phyloP scores from a whole-genome alignment of 2,797 vertebrate genomes.

The Rousettus madagascariensis region DNA sequence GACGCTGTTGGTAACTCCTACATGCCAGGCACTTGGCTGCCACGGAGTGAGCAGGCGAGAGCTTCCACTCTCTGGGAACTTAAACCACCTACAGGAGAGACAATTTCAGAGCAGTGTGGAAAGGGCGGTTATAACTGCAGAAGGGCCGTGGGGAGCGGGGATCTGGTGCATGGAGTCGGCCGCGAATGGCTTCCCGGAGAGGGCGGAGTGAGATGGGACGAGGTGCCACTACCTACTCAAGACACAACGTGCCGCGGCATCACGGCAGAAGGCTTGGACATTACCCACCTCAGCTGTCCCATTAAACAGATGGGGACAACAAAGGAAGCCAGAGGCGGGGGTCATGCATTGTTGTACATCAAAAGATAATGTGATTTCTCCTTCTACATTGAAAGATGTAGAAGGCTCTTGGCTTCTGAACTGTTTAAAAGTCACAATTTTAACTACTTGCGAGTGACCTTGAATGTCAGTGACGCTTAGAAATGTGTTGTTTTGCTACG shows the following conservation, averaged over 20 bases:
- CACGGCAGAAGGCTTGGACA: not conserved
- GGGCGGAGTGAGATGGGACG: not conserved
- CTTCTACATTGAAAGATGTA: not conserved
- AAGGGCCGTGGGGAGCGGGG: fast-evolving
- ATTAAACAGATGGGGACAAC: not conserved
- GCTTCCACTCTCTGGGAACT: not conserved
- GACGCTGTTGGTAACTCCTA: not conserved
- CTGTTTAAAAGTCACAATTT: not conserved
- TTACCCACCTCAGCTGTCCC: not conserved
- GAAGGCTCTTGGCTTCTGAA: not conserved
- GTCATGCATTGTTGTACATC: not conserved
- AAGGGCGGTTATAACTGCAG: not conserved
- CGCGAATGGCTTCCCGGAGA: not conserved
- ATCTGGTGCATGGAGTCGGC: fast-evolving
- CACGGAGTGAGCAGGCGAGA: not conserved
- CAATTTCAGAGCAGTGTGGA: too few relatives aligned
- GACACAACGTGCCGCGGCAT: fast-evolving
- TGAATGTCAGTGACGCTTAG: not conserved
- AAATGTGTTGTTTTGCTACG: not conserved
- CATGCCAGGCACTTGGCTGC: too few relatives aligned
- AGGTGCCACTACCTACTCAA: too few relatives aligned
- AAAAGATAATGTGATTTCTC: not conserved
- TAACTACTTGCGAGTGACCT: not conserved
- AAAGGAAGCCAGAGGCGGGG: not conserved
- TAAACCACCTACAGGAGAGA: not conserved